Evolutionary conservation across 2,888 invertebrate species (phyloP).

Genomic region (Apodemia zela): DNA sequence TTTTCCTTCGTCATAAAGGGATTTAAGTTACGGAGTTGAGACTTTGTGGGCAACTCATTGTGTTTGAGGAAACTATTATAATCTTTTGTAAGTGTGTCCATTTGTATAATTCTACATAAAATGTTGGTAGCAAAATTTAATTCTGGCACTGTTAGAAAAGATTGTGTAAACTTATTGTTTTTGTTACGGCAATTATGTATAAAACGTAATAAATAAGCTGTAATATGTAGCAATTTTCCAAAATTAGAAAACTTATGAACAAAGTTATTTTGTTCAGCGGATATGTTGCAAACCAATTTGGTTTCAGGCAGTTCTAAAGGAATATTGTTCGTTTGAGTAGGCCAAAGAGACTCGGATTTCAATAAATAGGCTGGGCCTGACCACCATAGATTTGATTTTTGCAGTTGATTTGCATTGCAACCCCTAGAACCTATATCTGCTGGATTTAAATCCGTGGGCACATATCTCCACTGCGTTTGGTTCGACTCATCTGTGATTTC

Average conservation of each 20-base stretch:
- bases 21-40: too few species aligned
- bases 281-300: not conserved
- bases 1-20: too few species aligned
- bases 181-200: too few species aligned
- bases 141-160: not conserved
- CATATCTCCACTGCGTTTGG: not conserved
- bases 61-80: too few species aligned
- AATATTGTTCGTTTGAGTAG: not conserved
- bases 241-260: not conserved
- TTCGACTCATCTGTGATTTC: not conserved
- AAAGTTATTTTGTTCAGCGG: not conserved
- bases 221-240: not conserved
- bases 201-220: not conserved
- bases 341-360: not conserved
- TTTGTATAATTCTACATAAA: too few species aligned
- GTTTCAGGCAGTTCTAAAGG: conserved; percentile 12
- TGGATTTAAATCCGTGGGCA: conserved; percentile 27
- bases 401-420: not conserved
- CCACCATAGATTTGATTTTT: conserved; percentile 13
- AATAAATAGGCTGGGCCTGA: conserved; percentile 10
- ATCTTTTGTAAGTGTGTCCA: too few species aligned
- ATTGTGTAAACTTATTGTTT: too few species aligned
- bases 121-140: too few species aligned
- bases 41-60: too few species aligned
- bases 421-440: conserved; percentile 21